Evolutionary conservation across 2,113 vertebrate species (phyloP).

Genomic region (Hemiprocne comata): DNA sequence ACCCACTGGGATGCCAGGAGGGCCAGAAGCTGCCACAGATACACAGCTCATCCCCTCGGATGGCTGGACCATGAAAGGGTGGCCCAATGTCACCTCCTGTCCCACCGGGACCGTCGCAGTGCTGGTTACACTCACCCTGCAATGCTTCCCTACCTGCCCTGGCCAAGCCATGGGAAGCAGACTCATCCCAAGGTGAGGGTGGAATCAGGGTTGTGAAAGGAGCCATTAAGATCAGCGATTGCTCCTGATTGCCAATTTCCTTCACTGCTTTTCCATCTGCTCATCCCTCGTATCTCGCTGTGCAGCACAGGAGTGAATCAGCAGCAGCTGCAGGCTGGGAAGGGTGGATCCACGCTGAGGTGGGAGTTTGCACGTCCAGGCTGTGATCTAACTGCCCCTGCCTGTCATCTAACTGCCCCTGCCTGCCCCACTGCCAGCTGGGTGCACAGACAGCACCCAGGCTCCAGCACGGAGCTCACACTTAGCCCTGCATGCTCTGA

Average conservation of each 20-base stretch:
- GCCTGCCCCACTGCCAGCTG: not conserved
- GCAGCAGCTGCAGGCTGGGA: not conserved
- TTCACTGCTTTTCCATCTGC: not conserved
- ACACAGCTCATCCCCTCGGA: no score
- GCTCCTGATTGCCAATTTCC: not conserved
- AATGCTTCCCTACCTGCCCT: not conserved
- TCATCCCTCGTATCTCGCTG: not conserved
- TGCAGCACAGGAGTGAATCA: not conserved
- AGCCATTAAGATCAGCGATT: not conserved
- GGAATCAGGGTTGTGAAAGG: not conserved
- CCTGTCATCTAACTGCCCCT: not conserved
- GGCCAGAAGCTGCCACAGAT: no score
- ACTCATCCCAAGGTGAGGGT: not conserved
- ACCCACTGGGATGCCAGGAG: no score
- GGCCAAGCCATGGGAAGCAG: not conserved
- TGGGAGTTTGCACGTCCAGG: not conserved
- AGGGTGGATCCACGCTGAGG: not conserved
- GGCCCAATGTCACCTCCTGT: not conserved
- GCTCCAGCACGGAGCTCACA: not conserved
- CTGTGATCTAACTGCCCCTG: not conserved
- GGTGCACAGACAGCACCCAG: not conserved
- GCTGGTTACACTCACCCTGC: not conserved
- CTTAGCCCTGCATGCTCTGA: accelerated
- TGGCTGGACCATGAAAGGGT: accelerated
- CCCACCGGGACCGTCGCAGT: not conserved